These are phyloP conservation scores for Bombus sibiricus DNA, from an alignment of 1,140 invertebrate genomes.

Conservation along the genomic window DNA sequence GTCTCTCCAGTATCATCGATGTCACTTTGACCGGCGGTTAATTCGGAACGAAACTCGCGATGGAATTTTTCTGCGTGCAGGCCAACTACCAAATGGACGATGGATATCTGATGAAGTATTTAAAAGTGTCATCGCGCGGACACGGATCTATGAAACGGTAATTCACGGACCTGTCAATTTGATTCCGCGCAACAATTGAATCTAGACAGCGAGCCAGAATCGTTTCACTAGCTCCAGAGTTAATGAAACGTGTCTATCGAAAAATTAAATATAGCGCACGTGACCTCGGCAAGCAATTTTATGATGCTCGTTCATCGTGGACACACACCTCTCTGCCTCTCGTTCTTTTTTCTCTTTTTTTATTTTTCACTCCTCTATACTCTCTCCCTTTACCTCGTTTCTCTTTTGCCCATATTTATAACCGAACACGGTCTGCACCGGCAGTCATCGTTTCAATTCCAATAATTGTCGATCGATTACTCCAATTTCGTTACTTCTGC, in stretches of 20 bases:
- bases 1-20: not conserved
- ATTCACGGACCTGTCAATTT: conserved; percentile 32
- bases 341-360: not conserved
- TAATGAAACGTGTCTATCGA: conserved; percentile 66
- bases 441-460: conserved; percentile 54
- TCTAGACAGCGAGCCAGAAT: conserved; percentile 30
- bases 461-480: conserved; percentile 58
- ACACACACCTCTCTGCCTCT: conserved; percentile 22
- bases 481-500: conserved; percentile 56
- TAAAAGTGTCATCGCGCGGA: conserved; percentile 19
- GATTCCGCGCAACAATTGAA: conserved; percentile 50
- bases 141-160: not conserved
- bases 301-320: conserved; percentile 42
- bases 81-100: conserved; percentile 2
- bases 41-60: not conserved
- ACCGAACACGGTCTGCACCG: conserved; percentile 28
- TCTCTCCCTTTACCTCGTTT: not conserved
- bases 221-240: conserved; percentile 41
- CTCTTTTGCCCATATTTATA: conserved; percentile 42
- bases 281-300: conserved; percentile 53
- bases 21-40: not conserved
- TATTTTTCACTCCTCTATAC: not conserved
- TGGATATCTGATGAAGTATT: conserved; percentile 19
- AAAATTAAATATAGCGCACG: conserved; percentile 59
- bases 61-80: not conserved